These are phyloP conservation scores for Calameuta pallipes DNA, from an alignment of 2,888 invertebrate genomes.

Conservation along the genomic window DNA sequence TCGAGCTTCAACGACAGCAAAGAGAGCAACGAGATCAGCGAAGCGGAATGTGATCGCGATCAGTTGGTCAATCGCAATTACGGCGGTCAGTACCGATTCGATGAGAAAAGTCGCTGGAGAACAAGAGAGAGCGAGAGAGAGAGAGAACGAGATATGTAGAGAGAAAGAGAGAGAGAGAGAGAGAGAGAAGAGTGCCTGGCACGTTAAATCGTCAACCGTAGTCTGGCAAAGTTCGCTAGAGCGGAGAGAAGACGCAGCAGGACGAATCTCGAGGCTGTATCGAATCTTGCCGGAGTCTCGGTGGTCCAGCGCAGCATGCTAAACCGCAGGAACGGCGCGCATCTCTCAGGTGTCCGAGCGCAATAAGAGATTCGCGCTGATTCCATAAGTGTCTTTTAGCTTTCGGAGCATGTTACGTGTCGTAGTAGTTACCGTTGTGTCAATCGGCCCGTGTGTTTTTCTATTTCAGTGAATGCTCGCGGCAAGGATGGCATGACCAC, in stretches of 20 bases:
- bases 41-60: slow-evolving; percentile 91
- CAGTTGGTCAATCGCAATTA: slow-evolving; percentile 83
- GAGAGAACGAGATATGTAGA: too few species aligned
- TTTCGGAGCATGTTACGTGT: slow-evolving; percentile 52
- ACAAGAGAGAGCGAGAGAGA: too few species aligned
- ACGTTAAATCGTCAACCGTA: too few species aligned
- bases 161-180: too few species aligned
- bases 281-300: slow-evolving; percentile 18
- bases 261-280: neutral
- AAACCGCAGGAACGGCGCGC: slow-evolving; percentile 11
- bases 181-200: too few species aligned
- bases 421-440: slow-evolving; percentile 67
- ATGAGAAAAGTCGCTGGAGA: neutral
- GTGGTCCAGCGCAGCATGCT: slow-evolving; percentile 14
- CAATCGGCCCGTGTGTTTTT: slow-evolving; percentile 69
- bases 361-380: slow-evolving; percentile 14
- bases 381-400: slow-evolving; percentile 5
- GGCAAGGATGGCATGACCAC: slow-evolving; percentile 93
- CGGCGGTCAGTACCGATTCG: slow-evolving; percentile 75
- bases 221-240: too few species aligned
- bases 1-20: slow-evolving; percentile 91
- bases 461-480: slow-evolving; percentile 75
- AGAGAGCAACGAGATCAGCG: slow-evolving; percentile 94
- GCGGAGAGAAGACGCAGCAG: too few species aligned
- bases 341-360: slow-evolving; percentile 12